phyloP scores from a whole-genome alignment of 2,888 invertebrate genomes.

The Elegia similella region DNA sequence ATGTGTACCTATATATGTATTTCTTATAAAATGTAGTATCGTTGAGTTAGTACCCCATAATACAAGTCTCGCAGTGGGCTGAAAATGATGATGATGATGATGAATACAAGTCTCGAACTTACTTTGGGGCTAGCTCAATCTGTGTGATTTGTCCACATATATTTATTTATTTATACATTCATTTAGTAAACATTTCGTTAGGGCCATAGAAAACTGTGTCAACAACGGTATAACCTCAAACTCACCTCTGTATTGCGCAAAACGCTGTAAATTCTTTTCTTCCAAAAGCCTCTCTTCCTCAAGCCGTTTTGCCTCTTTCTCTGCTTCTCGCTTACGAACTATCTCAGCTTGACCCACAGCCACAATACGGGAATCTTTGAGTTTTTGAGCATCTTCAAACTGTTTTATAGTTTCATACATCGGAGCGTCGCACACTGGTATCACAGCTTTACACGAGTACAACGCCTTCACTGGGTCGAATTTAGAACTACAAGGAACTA shows the following conservation, averaged over 20 bases:
- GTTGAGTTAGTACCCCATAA: too few relatives aligned
- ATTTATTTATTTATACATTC: too few relatives aligned
- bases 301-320: constrained; percentile 45
- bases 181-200: not conserved
- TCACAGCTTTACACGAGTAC: constrained; percentile 76
- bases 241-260: constrained; percentile 64
- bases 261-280: constrained; percentile 65
- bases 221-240: constrained; percentile 63
- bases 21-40: too few relatives aligned
- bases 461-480: constrained; percentile 88
- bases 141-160: too few relatives aligned
- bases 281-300: constrained; percentile 47
- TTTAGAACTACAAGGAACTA: constrained; percentile 62
- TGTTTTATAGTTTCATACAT: constrained; percentile 86
- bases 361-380: constrained; percentile 31
- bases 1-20: too few relatives aligned
- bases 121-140: too few relatives aligned
- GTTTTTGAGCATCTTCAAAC: constrained; percentile 64
- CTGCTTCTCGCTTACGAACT: constrained; percentile 55
- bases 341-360: constrained; percentile 52
- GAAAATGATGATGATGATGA: too few relatives aligned
- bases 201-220: not conserved
- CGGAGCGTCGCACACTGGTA: constrained; percentile 82
- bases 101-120: too few relatives aligned
- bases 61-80: too few relatives aligned